Evolutionary conservation across 1,140 invertebrate genomes (phyloP).

Genomic region (Campoletis sonorensis): DNA sequence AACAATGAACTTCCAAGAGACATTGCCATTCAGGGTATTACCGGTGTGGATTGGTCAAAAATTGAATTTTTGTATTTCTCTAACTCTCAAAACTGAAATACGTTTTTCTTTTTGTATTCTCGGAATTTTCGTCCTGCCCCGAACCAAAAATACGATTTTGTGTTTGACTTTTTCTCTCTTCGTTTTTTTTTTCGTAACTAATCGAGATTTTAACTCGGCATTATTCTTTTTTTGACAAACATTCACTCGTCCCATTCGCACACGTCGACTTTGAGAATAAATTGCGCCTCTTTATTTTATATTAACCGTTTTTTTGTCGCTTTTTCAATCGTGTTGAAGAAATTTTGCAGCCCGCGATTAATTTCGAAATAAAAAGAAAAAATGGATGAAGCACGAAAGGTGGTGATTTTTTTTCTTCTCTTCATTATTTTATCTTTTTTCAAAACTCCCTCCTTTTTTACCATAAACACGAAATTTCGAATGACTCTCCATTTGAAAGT

Average conservation of each 20-base stretch:
- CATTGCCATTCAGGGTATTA: conserved; percentile 78
- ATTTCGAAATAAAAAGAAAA: conserved; percentile 9
- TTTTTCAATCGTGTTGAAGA: background rate
- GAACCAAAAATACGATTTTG: conserved; percentile 28
- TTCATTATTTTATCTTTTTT: conserved; percentile 43
- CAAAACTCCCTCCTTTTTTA: conserved; percentile 13
- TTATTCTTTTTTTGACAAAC: conserved; percentile 35
- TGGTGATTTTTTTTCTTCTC: conserved; percentile 36
- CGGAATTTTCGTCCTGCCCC: background rate
- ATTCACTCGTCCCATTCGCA: conserved; percentile 38
- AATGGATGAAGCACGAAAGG: conserved; percentile 44
- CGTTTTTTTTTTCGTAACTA: conserved; percentile 19
- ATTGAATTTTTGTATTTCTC: conserved; percentile 68
- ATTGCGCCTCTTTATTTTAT: conserved; percentile 32
- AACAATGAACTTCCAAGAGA: conserved; percentile 68
- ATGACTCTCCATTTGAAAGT: conserved; percentile 74
- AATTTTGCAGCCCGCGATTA: conserved; percentile 38
- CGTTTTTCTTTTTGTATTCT: background rate
- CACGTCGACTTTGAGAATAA: conserved; percentile 4
- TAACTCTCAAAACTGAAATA: conserved; percentile 39
- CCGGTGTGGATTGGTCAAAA: conserved; percentile 76
- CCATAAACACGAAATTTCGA: conserved; percentile 71
- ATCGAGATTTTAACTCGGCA: conserved; percentile 9
- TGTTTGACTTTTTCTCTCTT: conserved; percentile 5
- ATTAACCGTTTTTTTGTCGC: background rate